These are phyloP conservation scores for Augiades crinisus DNA, from an alignment of 2,888 invertebrate species.

Conservation along the genomic window DNA sequence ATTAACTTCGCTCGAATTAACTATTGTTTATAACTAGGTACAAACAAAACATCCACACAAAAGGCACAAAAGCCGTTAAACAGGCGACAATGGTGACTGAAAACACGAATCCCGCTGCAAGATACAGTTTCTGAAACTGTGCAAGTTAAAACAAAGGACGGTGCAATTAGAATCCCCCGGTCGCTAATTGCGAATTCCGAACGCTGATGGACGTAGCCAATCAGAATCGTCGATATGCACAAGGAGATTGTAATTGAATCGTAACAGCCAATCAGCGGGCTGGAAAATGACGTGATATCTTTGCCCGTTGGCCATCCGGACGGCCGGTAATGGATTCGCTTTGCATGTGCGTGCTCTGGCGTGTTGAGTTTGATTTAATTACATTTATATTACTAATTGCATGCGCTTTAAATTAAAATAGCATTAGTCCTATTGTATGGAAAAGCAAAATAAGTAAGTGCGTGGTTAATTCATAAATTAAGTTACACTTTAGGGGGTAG, in stretches of 20 bases:
- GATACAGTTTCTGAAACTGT: not conserved
- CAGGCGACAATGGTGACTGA: constrained; percentile 1
- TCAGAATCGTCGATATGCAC: constrained; percentile 23
- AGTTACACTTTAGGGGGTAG: no score
- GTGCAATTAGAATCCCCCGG: constrained; percentile 15
- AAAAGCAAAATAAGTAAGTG: no score
- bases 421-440: no score
- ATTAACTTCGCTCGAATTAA: no score
- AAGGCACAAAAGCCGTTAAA: not conserved
- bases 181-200: constrained; percentile 26
- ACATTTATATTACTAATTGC: not conserved
- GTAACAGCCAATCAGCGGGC: constrained; percentile 24
- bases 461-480: no score
- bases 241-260: constrained; percentile 28
- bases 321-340: constrained; percentile 22
- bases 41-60: not conserved
- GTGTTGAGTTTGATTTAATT: constrained; percentile 2
- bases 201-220: constrained; percentile 20
- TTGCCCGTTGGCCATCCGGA: constrained; percentile 13
- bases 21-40: not conserved
- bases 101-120: constrained; percentile 9
- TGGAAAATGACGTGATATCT: constrained; percentile 26
- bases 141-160: constrained; percentile 21
- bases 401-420: no score
- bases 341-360: constrained; percentile 8